Evolutionary conservation across 2,888 invertebrate species (phyloP), one percentile per base, ranked within the genome.

Genomic region (Seira sanloemensis): DNA sequence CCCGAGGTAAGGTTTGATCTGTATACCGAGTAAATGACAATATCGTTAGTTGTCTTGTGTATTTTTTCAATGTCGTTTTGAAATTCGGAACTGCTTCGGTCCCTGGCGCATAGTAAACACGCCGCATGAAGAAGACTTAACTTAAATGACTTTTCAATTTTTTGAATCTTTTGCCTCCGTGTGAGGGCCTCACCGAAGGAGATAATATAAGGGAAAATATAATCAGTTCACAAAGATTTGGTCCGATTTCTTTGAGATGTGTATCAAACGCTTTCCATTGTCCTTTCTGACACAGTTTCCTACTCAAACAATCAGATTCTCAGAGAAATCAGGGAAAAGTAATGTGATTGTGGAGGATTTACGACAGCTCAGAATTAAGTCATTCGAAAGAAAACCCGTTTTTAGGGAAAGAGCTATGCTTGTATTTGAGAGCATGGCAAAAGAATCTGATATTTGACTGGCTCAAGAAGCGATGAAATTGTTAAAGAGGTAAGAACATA

Each of bases 171-270:
- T 21, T 69, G 83, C 83, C 84, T 78, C 84, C 78, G 73, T 78
- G 84, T 67, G 74, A 78, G 78, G 84, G 78, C 84, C 84, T 78
- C 84, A 84, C 84, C 65, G 84, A 77, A 71, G 84, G 69, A 21
- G 73, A 37, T 62, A 67, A 62, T 62, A 62, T 23, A 62, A 19
- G 16, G 16, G 21, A 62, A 21, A 62, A 62, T 62, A 9, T 62
- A 75, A 78, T 84, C 78, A 84, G 84, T 69, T 69, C 78, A 84
- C 25, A 58, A 69, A 77, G 19, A 27, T 27, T 26, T 65, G 46
- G 75, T 71, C 58, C 46, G 26, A 71, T 78, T 71, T 84, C 75
- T 18, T 72, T 26, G 66, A 78, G 84, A 84, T 84, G 73, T 72
- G 37, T 75, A 65, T 62, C 58, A 77, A 77, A 62, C 74, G 66